Percentiles rank a stretch among this genome's conserved stretches.
phyloP scores from a whole-genome alignment of 64 coral and sea anemone species.

The Porites lutea region DNA sequence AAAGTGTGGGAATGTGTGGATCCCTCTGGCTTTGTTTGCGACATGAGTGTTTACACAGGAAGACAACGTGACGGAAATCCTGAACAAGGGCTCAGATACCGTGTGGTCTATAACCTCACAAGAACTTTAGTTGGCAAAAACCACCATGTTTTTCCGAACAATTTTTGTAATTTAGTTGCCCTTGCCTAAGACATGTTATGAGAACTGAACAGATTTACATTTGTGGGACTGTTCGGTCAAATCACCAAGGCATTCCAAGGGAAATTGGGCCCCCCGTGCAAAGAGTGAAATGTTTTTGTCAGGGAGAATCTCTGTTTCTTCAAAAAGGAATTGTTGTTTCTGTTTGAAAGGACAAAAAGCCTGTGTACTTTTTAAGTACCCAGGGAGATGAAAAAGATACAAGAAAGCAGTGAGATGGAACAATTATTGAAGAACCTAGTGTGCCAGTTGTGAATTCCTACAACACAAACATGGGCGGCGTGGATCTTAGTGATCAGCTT shows the following conservation, averaged over 20 bases:
- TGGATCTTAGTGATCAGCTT: conserved; percentile 12
- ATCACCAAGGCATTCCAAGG: conserved; percentile 7
- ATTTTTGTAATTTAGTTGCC: conserved; percentile 28
- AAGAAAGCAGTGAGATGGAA: conserved; percentile 15
- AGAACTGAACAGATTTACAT: conserved; percentile 27
- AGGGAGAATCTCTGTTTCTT: conserved; percentile 32
- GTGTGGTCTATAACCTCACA: conserved; percentile 1
- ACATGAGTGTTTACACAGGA: conserved; percentile 30
- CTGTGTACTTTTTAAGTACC: conserved; percentile 47
- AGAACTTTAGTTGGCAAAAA: not conserved
- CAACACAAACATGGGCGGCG: conserved; percentile 37
- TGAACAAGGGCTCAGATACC: conserved; percentile 19
- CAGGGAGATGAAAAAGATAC: conserved; percentile 36
- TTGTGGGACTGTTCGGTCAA: conserved; percentile 23
- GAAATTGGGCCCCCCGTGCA: not conserved
- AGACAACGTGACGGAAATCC: not conserved
- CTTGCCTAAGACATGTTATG: conserved; percentile 37
- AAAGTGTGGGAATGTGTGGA: not conserved
- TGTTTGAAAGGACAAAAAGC: conserved; percentile 46
- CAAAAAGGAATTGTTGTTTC: conserved; percentile 10
- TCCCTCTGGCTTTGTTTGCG: not conserved
- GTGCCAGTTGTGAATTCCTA: conserved; percentile 5
- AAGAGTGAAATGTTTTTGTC: not conserved
- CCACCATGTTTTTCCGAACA: not conserved
- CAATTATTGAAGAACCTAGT: not conserved